Percentiles rank a stretch among this genome's conserved stretches.
Conservation (phyloP, 1,140 invertebrate species). For the Mamestra configurata region DNA sequence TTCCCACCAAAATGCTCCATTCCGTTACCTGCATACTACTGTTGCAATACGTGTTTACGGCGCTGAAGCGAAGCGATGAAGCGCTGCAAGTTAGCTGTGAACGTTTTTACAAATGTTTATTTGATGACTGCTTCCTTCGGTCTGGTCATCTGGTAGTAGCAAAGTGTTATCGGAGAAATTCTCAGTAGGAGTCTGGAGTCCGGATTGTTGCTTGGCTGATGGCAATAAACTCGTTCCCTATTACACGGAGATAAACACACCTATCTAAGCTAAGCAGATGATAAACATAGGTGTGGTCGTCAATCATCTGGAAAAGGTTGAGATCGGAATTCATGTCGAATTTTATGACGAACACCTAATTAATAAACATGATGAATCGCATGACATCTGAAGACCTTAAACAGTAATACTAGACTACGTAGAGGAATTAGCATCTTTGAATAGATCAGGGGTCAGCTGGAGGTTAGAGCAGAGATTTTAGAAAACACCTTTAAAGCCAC, state of each 20-base stretch:
- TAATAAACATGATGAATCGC: neutral
- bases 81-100: neutral
- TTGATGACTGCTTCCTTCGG: neutral
- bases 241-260: too few relatives aligned
- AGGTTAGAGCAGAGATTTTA: neutral
- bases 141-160: too few relatives aligned
- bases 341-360: too few relatives aligned
- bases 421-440: neutral
- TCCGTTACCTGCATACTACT: neutral
- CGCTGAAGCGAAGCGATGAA: neutral
- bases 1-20: constrained; percentile 15
- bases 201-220: too few relatives aligned
- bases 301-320: too few relatives aligned
- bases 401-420: neutral
- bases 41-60: neutral
- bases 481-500: too few relatives aligned
- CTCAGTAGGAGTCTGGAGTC: too few relatives aligned
- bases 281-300: too few relatives aligned
- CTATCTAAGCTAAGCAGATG: too few relatives aligned
- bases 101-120: neutral
- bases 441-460: neutral
- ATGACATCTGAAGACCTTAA: neutral
- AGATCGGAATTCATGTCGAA: too few relatives aligned
- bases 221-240: too few relatives aligned
- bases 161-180: too few relatives aligned